A percentile compares a stretch with the other conserved stretches of the same genome.
Evolutionary conservation across 2,797 vertebrate species (phyloP).

Genomic region (Siniperca undulata): DNA sequence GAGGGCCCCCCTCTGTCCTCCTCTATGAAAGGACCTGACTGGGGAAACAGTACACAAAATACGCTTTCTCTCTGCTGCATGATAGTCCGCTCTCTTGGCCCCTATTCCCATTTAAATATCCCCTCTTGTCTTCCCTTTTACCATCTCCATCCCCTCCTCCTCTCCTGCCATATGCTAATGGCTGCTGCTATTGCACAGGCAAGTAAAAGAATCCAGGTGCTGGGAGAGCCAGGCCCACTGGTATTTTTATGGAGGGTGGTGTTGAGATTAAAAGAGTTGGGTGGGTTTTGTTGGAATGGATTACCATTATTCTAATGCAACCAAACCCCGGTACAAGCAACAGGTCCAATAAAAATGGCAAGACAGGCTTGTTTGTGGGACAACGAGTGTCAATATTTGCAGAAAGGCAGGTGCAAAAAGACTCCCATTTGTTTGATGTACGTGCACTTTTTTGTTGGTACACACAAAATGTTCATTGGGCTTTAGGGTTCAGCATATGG

Average conservation of each 20-base stretch:
- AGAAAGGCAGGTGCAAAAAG: constrained; percentile 85
- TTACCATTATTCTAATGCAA: constrained; percentile 86
- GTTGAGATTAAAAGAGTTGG: constrained; percentile 79
- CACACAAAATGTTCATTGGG: constrained; percentile 40
- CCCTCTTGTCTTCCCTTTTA: constrained; percentile 87
- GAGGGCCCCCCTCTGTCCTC: constrained; percentile 87
- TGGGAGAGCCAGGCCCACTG: constrained; percentile 78
- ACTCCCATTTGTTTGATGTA: constrained; percentile 48
- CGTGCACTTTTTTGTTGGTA: constrained; percentile 65
- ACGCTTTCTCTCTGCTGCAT: constrained; percentile 88
- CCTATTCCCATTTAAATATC: constrained; percentile 96
- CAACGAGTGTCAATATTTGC: constrained; percentile 86
- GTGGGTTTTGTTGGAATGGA: constrained; percentile 87
- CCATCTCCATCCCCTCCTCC: constrained; percentile 83
- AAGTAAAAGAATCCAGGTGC: constrained; percentile 91
- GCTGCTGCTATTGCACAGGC: constrained; percentile 84
- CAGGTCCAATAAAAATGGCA: constrained; percentile 63
- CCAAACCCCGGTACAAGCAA: constrained; percentile 79
- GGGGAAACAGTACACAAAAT: constrained; percentile 95
- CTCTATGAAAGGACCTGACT: constrained; percentile 86
- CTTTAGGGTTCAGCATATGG: constrained; percentile 34
- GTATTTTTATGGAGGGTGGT: constrained; percentile 83
- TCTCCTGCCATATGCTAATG: constrained; percentile 94
- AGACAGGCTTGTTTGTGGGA: constrained; percentile 69
- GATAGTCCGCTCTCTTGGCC: constrained; percentile 92